phyloP scores from a whole-genome alignment of 2,888 invertebrate genomes.

The Ophraella communa region DNA sequence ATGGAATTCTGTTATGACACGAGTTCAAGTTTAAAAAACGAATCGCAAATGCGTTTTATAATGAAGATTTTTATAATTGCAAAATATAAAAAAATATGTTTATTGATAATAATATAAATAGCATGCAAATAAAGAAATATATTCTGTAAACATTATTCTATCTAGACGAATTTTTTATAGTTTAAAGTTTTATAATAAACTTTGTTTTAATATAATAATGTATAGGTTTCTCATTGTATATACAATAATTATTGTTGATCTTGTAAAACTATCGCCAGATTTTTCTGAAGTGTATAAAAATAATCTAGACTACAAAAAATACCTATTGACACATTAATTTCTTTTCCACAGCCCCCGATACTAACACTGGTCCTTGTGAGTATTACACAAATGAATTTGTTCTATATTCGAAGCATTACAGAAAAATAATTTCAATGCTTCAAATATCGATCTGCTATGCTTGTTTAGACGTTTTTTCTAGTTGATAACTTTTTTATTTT shows the following conservation, averaged over 20 bases:
- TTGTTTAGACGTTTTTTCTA: background rate
- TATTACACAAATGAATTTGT: conserved; percentile 60
- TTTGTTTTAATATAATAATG: too few relatives aligned
- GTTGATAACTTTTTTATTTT: background rate
- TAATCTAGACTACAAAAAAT: conserved; percentile 13
- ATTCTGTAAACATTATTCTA: too few relatives aligned
- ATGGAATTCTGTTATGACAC: too few relatives aligned
- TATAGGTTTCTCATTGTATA: too few relatives aligned
- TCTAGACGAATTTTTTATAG: too few relatives aligned
- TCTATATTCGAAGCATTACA: background rate
- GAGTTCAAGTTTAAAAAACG: too few relatives aligned
- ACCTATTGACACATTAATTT: conserved; percentile 46
- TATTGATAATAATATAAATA: too few relatives aligned
- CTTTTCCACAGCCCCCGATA: conserved; percentile 82
- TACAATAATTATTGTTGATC: background rate
- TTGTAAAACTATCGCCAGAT: background rate
- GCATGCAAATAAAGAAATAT: too few relatives aligned
- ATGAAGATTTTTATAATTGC: too few relatives aligned
- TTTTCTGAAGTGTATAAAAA: background rate
- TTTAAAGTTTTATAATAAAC: too few relatives aligned
- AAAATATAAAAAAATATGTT: too few relatives aligned
- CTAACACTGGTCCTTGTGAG: conserved; percentile 89
- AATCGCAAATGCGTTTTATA: too few relatives aligned
- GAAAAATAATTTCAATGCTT: background rate
- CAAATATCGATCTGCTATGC: background rate